phyloP scores from a whole-genome alignment of 2,888 invertebrate genomes.

The Baronia brevicornis region DNA sequence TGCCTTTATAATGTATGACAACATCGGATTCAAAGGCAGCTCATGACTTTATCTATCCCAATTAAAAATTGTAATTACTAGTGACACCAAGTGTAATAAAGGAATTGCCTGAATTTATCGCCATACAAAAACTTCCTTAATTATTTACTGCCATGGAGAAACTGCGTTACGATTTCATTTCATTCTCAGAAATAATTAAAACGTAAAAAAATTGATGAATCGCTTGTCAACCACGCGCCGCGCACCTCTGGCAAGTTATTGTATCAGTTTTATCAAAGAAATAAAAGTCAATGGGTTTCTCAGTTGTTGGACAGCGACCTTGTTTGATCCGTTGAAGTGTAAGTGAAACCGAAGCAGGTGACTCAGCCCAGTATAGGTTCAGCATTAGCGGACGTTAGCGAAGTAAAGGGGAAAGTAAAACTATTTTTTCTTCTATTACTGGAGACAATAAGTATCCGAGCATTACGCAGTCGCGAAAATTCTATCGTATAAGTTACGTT shows the following conservation, averaged over 20 bases:
- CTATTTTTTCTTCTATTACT: conserved; percentile 67
- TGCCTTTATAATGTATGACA: too few species aligned
- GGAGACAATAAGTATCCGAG: conserved; percentile 41
- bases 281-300: conserved; percentile 14
- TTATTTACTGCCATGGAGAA: conserved; percentile 9
- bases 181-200: conserved; percentile 14
- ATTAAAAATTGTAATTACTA: too few species aligned
- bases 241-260: conserved; percentile 9
- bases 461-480: conserved; percentile 28
- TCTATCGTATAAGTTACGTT: conserved; percentile 25
- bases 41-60: too few species aligned
- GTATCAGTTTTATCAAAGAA: conserved; percentile 13
- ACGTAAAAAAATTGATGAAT: conserved; percentile 29
- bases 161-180: conserved; percentile 15
- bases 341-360: conserved; percentile 67
- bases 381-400: conserved; percentile 60
- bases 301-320: conserved; percentile 12
- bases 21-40: too few species aligned
- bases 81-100: too few species aligned
- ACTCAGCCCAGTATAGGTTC: conserved; percentile 61
- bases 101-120: too few species aligned
- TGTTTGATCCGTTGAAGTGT: conserved; percentile 23
- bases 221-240: conserved; percentile 11
- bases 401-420: conserved; percentile 70
- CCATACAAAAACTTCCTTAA: conserved; percentile 12